phyloP scores from a whole-genome alignment of 2,113 vertebrate species.

The Halichoeres trimaculatus region DNA sequence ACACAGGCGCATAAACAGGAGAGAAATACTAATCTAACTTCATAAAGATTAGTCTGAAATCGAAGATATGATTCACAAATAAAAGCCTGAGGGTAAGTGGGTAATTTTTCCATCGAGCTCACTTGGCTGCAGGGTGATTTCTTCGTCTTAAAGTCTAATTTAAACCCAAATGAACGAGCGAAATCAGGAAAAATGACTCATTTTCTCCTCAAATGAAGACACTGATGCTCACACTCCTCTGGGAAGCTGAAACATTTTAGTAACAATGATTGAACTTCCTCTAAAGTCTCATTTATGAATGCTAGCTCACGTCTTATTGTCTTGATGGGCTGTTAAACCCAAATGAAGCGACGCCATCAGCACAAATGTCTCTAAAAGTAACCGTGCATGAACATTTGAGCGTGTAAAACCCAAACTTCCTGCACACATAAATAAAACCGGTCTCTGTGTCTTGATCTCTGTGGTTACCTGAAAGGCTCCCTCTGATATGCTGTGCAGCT shows the following conservation, averaged over 20 bases:
- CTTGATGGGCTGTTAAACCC: no score
- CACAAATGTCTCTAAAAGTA: no score
- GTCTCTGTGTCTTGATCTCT: no score
- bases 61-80: background rate
- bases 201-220: background rate
- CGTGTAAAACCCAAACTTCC: no score
- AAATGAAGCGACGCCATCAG: no score
- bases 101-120: background rate
- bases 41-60: slow-evolving; percentile 15
- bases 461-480: slow-evolving; percentile 81
- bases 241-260: no score
- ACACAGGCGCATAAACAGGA: no score
- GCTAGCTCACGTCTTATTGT: no score
- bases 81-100: background rate
- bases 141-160: background rate
- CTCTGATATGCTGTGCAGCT: slow-evolving; percentile 84
- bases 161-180: background rate
- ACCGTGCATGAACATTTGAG: no score
- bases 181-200: background rate
- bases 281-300: no score
- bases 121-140: background rate
- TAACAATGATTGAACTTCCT: no score
- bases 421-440: no score
- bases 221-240: background rate
- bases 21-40: slow-evolving; percentile 1